phyloP scores from a whole-genome alignment of 2,113 vertebrate genomes.

The Hippoglossus stenolepis region DNA sequence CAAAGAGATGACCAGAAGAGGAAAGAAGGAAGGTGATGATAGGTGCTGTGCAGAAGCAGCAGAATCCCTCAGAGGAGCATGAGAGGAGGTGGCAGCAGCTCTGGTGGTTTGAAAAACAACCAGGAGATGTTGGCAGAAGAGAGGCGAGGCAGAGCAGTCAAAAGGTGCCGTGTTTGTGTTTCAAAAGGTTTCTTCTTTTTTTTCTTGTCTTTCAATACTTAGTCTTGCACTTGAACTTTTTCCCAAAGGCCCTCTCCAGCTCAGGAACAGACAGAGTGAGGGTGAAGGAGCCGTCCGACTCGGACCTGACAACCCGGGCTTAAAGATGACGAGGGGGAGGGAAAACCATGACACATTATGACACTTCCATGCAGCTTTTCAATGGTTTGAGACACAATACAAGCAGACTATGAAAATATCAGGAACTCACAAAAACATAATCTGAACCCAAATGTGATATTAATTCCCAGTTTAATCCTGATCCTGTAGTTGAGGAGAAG shows the following conservation, averaged over 20 bases:
- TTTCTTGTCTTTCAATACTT: conserved; percentile 81
- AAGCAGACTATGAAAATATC: background rate
- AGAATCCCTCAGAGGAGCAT: conserved; percentile 25
- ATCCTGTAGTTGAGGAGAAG: too few relatives aligned
- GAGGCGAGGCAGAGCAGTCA: conserved; percentile 35
- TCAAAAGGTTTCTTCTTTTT: conserved; percentile 48
- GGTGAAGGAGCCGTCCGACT: conserved; percentile 83
- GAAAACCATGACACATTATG: conserved; percentile 32
- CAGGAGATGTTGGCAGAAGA: conserved; percentile 52
- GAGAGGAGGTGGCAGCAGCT: conserved; percentile 45
- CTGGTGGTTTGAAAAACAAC: conserved; percentile 29
- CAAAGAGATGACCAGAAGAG: conserved; percentile 6
- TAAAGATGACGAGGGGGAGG: conserved; percentile 75
- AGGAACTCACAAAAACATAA: too few relatives aligned
- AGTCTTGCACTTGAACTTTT: conserved; percentile 85
- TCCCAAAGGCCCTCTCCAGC: conserved; percentile 84
- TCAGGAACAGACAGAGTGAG: conserved; percentile 85
- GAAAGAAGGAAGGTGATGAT: background rate
- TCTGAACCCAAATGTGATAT: too few relatives aligned
- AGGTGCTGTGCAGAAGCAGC: conserved; percentile 32
- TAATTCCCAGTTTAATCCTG: too few relatives aligned
- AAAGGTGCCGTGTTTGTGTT: background rate
- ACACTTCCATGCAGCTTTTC: background rate
- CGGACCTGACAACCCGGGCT: conserved; percentile 81
- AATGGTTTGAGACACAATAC: background rate